Conservation (phyloP, 2,797 vertebrate species). For the Rhinichthys osculus region DNA sequence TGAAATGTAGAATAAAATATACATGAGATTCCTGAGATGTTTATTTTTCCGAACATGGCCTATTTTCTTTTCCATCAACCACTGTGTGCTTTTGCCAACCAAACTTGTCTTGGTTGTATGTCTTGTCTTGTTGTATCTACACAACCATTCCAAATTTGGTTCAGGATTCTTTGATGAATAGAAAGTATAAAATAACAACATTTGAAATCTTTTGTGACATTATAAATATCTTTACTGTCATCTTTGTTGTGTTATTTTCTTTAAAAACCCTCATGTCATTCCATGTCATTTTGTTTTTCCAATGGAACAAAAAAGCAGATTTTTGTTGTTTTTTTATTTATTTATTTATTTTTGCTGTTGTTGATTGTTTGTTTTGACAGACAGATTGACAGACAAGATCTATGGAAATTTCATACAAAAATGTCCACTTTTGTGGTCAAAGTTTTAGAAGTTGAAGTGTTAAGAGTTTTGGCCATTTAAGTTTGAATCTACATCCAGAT, state of each 20-base stretch:
- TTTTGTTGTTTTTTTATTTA: neutral
- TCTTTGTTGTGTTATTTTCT: neutral
- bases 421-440: neutral
- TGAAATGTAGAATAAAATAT: neutral
- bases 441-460: too few relatives aligned
- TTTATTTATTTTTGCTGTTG: neutral
- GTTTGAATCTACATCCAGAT: neutral
- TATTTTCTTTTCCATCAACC: neutral
- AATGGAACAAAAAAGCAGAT: neutral
- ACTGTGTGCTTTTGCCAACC: neutral
- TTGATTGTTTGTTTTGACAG: neutral
- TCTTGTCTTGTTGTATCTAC: neutral
- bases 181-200: too few relatives aligned
- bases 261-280: neutral
- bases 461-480: neutral
- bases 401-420: neutral
- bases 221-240: too few relatives aligned
- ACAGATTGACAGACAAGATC: neutral
- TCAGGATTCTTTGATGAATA: too few relatives aligned
- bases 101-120: neutral
- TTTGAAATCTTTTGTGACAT: too few relatives aligned
- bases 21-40: conserved; percentile 1
- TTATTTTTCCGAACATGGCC: too few relatives aligned
- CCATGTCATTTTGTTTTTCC: neutral
- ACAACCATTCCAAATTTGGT: neutral